A percentile compares a stretch with the other conserved stretches of the same genome.
These are phyloP conservation scores for Poecilia picta DNA, from an alignment of 2,797 vertebrate genomes.

Conservation along the genomic window DNA sequence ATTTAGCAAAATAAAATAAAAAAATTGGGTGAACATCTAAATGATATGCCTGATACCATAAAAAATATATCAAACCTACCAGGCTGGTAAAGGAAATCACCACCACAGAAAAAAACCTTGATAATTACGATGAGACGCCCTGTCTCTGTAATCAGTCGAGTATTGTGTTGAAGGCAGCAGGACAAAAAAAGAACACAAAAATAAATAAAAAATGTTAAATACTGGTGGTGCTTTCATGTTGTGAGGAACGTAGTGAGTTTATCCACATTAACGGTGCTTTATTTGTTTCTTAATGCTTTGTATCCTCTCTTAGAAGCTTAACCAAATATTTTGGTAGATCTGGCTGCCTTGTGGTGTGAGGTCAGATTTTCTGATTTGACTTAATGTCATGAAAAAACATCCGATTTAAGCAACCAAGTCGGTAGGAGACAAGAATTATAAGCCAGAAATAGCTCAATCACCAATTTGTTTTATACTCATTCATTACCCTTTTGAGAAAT, in stretches of 20 bases:
- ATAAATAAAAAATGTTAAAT: not conserved
- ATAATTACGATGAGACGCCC: not conserved
- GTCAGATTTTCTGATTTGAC: not conserved
- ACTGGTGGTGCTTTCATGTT: not conserved
- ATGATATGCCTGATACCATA: not conserved
- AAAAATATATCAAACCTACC: not conserved
- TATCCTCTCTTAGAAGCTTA: not conserved
- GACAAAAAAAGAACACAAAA: not conserved
- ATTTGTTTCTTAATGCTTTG: not conserved
- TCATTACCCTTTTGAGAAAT: not conserved
- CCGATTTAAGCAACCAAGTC: not conserved
- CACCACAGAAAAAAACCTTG: not conserved
- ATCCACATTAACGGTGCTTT: not conserved
- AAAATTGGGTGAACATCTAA: not conserved
- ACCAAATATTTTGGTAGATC: not conserved
- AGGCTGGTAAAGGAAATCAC: not conserved
- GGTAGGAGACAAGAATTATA: not conserved
- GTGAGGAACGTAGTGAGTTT: not conserved
- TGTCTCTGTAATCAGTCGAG: conserved; percentile 2
- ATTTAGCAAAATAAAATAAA: not conserved
- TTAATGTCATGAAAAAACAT: not conserved
- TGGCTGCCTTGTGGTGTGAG: not conserved
- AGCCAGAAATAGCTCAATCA: not conserved
- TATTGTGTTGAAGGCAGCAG: conserved; percentile 12
- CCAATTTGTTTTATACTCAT: not conserved